These are phyloP conservation scores for Reticulitermes lucifugus DNA, from an alignment of 2,888 invertebrate species.

Conservation along the genomic window DNA sequence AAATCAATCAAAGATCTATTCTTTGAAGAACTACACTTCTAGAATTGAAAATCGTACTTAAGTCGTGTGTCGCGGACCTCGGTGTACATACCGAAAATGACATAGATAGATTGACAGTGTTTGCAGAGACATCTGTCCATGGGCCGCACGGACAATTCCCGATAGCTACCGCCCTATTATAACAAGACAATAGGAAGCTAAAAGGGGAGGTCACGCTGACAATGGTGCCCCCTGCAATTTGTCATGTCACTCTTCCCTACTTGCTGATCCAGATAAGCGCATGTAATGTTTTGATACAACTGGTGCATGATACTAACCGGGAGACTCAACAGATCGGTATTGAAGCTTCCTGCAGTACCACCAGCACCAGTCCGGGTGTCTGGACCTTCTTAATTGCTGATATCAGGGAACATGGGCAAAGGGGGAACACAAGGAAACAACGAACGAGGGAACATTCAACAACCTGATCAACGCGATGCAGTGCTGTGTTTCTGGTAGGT, in stretches of 20 bases:
- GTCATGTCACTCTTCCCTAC: slow-evolving; percentile 9
- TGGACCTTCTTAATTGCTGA: too few species aligned
- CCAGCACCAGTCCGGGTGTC: too few species aligned
- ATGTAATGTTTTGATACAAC: slow-evolving; percentile 8
- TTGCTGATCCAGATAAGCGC: slow-evolving; percentile 16
- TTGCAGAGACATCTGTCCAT: slow-evolving; percentile 25
- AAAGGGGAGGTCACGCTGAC: slow-evolving; percentile 2
- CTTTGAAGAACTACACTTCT: too few species aligned
- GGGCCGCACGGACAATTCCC: slow-evolving; percentile 24
- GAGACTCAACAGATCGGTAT: neutral
- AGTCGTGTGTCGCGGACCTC: too few species aligned
- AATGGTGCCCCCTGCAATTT: neutral
- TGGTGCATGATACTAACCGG: neutral
- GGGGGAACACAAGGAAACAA: too few species aligned
- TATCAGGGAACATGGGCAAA: too few species aligned
- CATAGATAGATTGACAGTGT: slow-evolving; percentile 4
- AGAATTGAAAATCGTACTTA: too few species aligned
- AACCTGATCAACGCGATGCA: too few species aligned
- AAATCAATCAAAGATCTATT: too few species aligned
- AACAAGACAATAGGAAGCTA: slow-evolving; percentile 15
- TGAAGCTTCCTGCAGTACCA: neutral
- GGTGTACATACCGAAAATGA: neutral
- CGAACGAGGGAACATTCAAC: too few species aligned
- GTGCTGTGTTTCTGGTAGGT: too few species aligned
- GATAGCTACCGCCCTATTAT: slow-evolving; percentile 20